A percentile compares a stretch with the other conserved stretches of the same genome.
Evolutionary conservation across 2,888 invertebrate genomes (phyloP).

Genomic region (Metallyticus violacea): DNA sequence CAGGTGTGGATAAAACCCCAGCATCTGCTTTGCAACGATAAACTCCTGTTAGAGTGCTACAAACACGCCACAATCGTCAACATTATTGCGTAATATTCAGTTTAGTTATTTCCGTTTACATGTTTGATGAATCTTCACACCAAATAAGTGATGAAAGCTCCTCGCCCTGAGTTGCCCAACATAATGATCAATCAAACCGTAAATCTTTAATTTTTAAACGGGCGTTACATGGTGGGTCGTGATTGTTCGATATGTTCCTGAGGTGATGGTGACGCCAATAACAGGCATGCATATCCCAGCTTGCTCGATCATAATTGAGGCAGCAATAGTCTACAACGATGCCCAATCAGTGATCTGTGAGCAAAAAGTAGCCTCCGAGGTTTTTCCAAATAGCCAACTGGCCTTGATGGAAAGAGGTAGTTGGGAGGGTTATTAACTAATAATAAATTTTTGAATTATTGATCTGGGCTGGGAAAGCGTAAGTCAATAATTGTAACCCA

Average conservation of each 20-base stretch:
- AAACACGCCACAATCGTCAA: too few relatives aligned
- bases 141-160: not conserved
- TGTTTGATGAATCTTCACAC: not conserved
- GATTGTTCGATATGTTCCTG: not conserved
- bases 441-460: not conserved
- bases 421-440: not conserved
- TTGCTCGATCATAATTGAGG: not conserved
- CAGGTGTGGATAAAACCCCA: too few relatives aligned
- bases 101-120: not conserved
- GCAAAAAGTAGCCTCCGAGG: not conserved
- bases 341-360: not conserved
- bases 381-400: not conserved
- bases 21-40: too few relatives aligned
- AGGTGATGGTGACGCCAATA: not conserved
- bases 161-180: not conserved
- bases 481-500: not conserved
- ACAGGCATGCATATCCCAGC: not conserved
- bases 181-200: not conserved
- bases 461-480: not conserved
- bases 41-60: too few relatives aligned
- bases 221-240: not conserved
- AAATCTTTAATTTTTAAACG: not conserved
- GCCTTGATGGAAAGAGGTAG: not conserved
- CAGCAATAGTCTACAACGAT: not conserved
- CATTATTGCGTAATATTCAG: not conserved